Evolutionary conservation across 2,113 vertebrate species (phyloP), one percentile per base, ranked within the genome.

Genomic region (Phocoena phocoena): DNA sequence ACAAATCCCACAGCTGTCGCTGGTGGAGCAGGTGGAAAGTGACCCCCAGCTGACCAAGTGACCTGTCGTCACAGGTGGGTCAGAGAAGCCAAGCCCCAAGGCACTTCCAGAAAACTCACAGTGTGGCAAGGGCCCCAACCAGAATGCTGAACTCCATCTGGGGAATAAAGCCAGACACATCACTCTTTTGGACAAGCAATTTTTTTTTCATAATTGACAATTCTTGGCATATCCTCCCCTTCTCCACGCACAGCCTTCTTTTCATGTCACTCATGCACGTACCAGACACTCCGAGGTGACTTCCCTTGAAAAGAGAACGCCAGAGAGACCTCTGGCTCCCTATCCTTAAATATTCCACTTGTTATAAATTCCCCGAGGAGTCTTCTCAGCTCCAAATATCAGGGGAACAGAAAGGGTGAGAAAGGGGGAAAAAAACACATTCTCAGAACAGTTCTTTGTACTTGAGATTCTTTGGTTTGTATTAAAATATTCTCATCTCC

Each of bases 161-260:
- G 98, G 98, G 98, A 98, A 98, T 96, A 98, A 97, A 98, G 86
- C 92, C 95, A 96, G 93, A 98, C 98, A 95, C 98, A 98, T 98
- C 98, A 97, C 98, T 98, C 97, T 97, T 95, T 90, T 84, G 97
- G 98, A 97, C 90, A 93, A 96, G 97, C 62, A 38, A 85, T 67
- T 95, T 91, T 93, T 97, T 98, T 98, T 98, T 97, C 98, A 98
- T 99, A 98, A 98, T 98, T 99, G 98, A 98, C 98, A 98, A 98
- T 98, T 98, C 98, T 98, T 98, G 98, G 98, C 98, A 98, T 98
- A 98, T 98, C 97, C 98, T 98, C 97, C 60, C 73, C 97, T 97
- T 97, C 98, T 97, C 97, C 88, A 79, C 90, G 89, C 98, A 97
- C 98, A 97, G 98, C 97, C 91, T 97, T 90, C 96, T 97, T 98